A percentile compares a stretch with the other conserved stretches of the same genome.
Conservation (phyloP, 2,797 vertebrate genomes). For the Lateolabrax maculatus region DNA sequence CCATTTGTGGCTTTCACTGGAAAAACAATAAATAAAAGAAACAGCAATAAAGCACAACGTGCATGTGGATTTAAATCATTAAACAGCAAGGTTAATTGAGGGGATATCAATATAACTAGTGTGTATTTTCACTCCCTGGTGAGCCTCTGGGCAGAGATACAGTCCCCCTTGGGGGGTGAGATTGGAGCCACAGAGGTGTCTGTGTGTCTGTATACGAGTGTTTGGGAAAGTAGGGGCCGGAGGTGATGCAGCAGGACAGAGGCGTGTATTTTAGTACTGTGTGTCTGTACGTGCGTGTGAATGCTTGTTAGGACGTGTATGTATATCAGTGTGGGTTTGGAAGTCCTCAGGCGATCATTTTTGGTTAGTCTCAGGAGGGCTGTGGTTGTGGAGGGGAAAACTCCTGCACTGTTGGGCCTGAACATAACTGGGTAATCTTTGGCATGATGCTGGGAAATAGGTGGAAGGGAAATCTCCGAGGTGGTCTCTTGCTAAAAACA, state of each 20-base stretch:
- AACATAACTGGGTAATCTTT: slow-evolving; percentile 79
- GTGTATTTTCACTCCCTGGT: slow-evolving; percentile 63
- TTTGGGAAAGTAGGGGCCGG: slow-evolving; percentile 39
- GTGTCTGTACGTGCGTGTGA: slow-evolving; percentile 42
- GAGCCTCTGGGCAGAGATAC: slow-evolving; percentile 63
- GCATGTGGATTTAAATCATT: slow-evolving; percentile 69
- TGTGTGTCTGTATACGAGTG: slow-evolving; percentile 55
- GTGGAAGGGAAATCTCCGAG: slow-evolving; percentile 81
- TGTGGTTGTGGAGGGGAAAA: slow-evolving; percentile 74
- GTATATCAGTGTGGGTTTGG: slow-evolving; percentile 66
- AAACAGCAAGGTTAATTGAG: slow-evolving; percentile 72
- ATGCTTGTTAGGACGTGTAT: slow-evolving; percentile 50
- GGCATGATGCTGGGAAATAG: slow-evolving; percentile 82
- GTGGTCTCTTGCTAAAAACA: slow-evolving; percentile 78
- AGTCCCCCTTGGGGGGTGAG: slow-evolving; percentile 50
- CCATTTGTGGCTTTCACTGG: slow-evolving; percentile 76
- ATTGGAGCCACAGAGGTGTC: slow-evolving; percentile 65
- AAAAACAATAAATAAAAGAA: slow-evolving; percentile 81
- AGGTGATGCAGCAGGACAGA: slow-evolving; percentile 60
- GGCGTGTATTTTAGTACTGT: slow-evolving; percentile 45
- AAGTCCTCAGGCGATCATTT: slow-evolving; percentile 71
- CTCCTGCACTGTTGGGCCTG: slow-evolving; percentile 71
- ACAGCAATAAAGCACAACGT: slow-evolving; percentile 62
- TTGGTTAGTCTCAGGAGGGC: slow-evolving; percentile 69
- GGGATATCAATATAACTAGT: slow-evolving; percentile 68